phyloP scores from a whole-genome alignment of 2,888 invertebrate genomes.

The Anagyrus pseudococci region DNA sequence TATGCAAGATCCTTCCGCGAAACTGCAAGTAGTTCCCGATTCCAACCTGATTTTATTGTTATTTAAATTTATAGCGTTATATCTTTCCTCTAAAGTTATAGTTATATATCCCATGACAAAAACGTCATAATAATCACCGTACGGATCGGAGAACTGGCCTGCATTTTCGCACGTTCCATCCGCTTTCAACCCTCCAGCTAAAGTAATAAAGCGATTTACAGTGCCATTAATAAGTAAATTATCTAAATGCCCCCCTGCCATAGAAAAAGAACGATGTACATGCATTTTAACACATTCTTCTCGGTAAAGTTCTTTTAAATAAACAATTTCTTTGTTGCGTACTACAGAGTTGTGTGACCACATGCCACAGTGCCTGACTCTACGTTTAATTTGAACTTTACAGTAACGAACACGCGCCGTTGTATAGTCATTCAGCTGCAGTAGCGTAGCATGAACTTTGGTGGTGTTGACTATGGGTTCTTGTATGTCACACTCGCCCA shows the following conservation, averaged over 20 bases:
- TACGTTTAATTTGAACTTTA: conserved; percentile 14
- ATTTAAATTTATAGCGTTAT: neutral
- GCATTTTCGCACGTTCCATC: neutral
- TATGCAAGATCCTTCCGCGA: neutral
- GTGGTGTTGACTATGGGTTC: conserved; percentile 6
- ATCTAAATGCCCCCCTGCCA: neutral
- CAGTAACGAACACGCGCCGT: conserved; percentile 22
- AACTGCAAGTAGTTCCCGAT: neutral
- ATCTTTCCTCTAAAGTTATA: neutral
- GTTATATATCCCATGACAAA: neutral
- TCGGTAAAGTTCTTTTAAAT: neutral
- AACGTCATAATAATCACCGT: neutral
- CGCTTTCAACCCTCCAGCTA: neutral
- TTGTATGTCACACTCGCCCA: conserved; percentile 32
- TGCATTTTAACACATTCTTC: neutral
- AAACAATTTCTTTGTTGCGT: conserved; percentile 4
- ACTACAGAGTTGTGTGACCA: neutral
- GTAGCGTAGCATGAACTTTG: conserved; percentile 11
- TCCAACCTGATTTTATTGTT: neutral
- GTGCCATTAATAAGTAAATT: neutral
- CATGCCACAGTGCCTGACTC: neutral
- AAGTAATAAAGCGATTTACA: neutral
- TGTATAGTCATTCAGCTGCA: conserved; percentile 20
- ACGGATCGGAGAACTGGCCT: neutral
- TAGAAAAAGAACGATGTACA: neutral